Base-by-base conservation (phyloP, 2,797 vertebrate genomes). In the Xerus rutilus region DNA sequence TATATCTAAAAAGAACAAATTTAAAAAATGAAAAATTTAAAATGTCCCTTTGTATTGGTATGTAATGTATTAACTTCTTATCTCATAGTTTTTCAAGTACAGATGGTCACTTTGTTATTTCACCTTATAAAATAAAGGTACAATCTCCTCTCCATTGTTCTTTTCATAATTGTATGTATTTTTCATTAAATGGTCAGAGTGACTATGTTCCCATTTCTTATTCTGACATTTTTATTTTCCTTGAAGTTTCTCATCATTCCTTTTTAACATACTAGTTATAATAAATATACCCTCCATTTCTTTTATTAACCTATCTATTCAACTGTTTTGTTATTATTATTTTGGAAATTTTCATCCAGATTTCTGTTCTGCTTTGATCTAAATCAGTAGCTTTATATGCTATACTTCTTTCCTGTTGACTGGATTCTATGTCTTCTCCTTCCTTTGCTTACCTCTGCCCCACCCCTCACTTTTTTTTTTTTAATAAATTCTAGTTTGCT, bases 401-500 rank as follows among this genome's bases (percentile, higher is more conserved):
- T 64, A 1, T 4, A 43, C 3, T 62, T 62, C 70, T 86, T 87
- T n/a, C 23, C 57, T 91, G 14, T 79, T 85, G 69, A 57, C 23
- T 87, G 57, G 15, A 83, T 67, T 93, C 70, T 84, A 9, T 70
- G 64, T 49, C 14, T 25, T 87, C 72, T 79, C 17, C 25, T 74
- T 65, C 0, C 14, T 39, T 79, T 52, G 0, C 23, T 65, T 52
- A 82, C 6, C 7, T 76, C 54, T 76, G 28, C 4, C 35, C 18
- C 13, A 30, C 13, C 45, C 73, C 39, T 39, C 39, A 39, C 39
- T 39, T 39, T 39, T 39, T 39, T 39, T 62, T 52, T 78, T 74
- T 69, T 49, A 67, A 54, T 54, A 25, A 69, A 81, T 74, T 91
- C 39, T 89, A 81, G 67, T 86, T 84, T 86, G 23, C 76, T 92